Evolutionary conservation across 2,888 invertebrate genomes (phyloP).

Genomic region (Bellardia bayeri): DNA sequence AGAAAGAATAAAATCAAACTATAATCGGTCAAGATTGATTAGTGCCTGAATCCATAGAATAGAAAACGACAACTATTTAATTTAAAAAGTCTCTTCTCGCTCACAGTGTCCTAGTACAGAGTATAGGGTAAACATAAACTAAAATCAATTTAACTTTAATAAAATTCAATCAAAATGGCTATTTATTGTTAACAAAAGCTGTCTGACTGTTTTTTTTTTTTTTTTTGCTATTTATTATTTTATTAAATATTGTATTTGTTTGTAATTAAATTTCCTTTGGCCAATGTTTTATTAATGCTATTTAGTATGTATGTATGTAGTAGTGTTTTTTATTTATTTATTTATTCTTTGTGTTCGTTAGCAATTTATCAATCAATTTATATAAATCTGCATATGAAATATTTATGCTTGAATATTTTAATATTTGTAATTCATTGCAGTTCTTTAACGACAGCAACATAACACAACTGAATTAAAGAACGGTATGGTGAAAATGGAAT

Average conservation of each 20-base stretch:
- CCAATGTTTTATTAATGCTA: slow-evolving; percentile 12
- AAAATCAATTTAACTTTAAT: slow-evolving; percentile 19
- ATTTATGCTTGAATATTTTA: slow-evolving; percentile 3
- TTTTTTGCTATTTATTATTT: not conserved
- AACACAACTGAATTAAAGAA: slow-evolving; percentile 82
- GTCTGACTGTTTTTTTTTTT: not conserved
- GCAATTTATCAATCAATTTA: slow-evolving; percentile 8
- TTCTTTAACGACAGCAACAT: slow-evolving; percentile 81
- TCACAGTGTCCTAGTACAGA: not conserved
- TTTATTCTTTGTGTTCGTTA: not conserved
- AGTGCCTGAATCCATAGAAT: not conserved
- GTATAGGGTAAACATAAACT: not conserved
- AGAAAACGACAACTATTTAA: slow-evolving; percentile 8
- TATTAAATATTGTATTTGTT: not conserved
- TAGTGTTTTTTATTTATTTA: slow-evolving; percentile 3
- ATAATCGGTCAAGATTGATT: slow-evolving; percentile 51
- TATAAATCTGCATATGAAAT: slow-evolving; percentile 11
- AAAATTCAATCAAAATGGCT: slow-evolving; percentile 41
- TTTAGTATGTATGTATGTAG: not conserved
- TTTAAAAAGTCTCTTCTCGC: not conserved
- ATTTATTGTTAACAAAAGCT: slow-evolving; percentile 31
- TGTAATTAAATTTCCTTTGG: slow-evolving; percentile 43
- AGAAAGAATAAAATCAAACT: slow-evolving; percentile 13
- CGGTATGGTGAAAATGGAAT: slow-evolving; percentile 90
- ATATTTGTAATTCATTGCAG: slow-evolving; percentile 74